A percentile compares a stretch with the other conserved stretches of the same genome.
Conservation (phyloP, 2,113 vertebrate genomes). For the Passer domesticus region DNA sequence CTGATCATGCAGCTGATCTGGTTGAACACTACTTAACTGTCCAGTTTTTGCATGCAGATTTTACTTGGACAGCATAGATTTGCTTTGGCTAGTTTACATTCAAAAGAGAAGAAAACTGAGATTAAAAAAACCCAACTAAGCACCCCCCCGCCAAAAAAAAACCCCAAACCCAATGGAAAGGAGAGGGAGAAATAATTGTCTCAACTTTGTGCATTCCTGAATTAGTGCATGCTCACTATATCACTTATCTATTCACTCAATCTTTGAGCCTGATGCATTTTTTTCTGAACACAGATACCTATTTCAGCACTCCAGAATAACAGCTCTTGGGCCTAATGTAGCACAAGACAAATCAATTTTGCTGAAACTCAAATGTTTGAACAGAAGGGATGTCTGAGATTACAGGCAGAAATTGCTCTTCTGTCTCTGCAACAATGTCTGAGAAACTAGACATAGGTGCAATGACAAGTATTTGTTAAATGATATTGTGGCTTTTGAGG, state of each 20-base stretch:
- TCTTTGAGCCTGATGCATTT: not conserved
- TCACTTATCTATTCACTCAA: not conserved
- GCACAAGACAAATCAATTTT: not conserved
- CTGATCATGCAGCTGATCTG: not conserved
- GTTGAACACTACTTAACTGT: not conserved
- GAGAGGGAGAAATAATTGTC: not conserved
- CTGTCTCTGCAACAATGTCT: conserved; percentile 6
- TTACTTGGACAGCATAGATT: not conserved
- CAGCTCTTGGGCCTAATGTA: not conserved
- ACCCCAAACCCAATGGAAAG: not conserved
- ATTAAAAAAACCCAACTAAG: not conserved
- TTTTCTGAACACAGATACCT: not conserved
- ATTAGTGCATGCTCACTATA: not conserved
- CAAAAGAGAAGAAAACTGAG: not conserved
- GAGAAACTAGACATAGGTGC: conserved; percentile 18
- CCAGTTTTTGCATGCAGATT: not conserved
- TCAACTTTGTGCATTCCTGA: not conserved
- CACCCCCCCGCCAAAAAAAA: not conserved
- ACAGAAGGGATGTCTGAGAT: conserved; percentile 23
- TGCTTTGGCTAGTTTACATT: not conserved
- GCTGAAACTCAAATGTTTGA: conserved; percentile 13
- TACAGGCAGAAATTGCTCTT: conserved; percentile 4
- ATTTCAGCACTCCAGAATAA: not conserved
- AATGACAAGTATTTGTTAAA: not conserved
- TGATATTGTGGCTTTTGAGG: not conserved